Evolutionary conservation across 2,113 vertebrate species (phyloP).

Genomic region (Prolemur simus): DNA sequence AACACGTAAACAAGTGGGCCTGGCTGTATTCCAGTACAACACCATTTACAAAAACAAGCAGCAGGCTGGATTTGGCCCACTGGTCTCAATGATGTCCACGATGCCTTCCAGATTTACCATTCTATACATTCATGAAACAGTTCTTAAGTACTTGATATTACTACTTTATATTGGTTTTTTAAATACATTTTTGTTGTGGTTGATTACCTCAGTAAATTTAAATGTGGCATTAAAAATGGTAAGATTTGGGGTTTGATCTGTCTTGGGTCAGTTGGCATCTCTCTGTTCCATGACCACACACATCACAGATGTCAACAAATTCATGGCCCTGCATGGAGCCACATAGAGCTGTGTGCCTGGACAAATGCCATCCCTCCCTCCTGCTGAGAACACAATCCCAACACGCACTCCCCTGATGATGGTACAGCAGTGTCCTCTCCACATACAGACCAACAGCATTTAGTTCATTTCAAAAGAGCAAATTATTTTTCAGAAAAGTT

Average conservation of each 20-base stretch:
- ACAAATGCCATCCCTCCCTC: background rate
- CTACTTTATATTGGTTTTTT: background rate
- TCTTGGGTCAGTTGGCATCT: background rate
- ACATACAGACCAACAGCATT: background rate
- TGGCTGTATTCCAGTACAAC: background rate
- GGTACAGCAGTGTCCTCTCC: background rate
- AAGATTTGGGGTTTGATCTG: background rate
- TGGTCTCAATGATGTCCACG: background rate
- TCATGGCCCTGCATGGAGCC: background rate
- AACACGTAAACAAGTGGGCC: background rate
- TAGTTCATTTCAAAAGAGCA: constrained; percentile 6
- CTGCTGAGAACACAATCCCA: background rate
- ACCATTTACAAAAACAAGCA: background rate
- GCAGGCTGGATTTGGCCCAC: background rate
- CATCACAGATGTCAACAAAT: background rate
- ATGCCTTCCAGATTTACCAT: background rate
- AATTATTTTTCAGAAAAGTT: background rate
- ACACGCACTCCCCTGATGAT: background rate
- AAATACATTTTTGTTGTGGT: background rate
- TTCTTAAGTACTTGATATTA: background rate
- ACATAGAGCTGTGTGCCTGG: background rate
- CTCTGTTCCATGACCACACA: background rate
- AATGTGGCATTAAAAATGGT: background rate
- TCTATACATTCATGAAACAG: background rate
- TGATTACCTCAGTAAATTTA: background rate